A percentile compares a stretch with the other conserved stretches of the same genome.
phyloP scores from a whole-genome alignment of 64 coral and sea anemone species.

The Porites australiensis region DNA sequence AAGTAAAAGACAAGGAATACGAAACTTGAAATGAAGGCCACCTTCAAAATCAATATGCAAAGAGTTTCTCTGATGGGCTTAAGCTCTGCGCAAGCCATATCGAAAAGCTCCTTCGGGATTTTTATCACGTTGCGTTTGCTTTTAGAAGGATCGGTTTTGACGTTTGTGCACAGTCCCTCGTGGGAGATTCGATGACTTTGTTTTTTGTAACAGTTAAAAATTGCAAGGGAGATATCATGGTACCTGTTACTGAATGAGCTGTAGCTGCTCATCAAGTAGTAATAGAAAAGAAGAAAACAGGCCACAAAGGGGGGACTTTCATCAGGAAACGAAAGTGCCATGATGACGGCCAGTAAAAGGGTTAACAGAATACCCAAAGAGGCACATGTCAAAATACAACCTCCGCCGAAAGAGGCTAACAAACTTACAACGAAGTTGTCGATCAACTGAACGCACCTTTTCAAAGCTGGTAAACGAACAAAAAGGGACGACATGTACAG shows the following conservation, averaged over 20 bases:
- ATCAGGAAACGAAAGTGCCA: background rate
- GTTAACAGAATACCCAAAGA: no score
- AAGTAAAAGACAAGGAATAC: background rate
- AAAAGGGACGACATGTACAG: no score
- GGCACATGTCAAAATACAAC: no score
- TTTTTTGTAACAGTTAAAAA: background rate
- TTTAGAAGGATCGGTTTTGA: background rate
- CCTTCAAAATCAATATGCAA: background rate
- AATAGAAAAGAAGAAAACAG: background rate
- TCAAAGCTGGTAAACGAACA: no score
- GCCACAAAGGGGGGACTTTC: background rate
- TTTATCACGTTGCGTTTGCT: background rate
- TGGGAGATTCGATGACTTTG: background rate
- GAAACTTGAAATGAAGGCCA: background rate
- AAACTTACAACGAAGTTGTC: no score
- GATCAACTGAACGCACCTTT: no score
- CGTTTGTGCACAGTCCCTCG: background rate
- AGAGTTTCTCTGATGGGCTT: background rate
- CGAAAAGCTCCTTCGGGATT: constrained; percentile 2
- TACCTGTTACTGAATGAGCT: constrained; percentile 17
- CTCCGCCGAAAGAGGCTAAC: no score
- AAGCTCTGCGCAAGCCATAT: background rate
- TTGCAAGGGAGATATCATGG: background rate
- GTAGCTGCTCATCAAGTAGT: constrained; percentile 9
- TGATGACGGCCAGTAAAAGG: no score